Conservation (phyloP, 2,888 invertebrate genomes). For the Stratiomys singularior region DNA sequence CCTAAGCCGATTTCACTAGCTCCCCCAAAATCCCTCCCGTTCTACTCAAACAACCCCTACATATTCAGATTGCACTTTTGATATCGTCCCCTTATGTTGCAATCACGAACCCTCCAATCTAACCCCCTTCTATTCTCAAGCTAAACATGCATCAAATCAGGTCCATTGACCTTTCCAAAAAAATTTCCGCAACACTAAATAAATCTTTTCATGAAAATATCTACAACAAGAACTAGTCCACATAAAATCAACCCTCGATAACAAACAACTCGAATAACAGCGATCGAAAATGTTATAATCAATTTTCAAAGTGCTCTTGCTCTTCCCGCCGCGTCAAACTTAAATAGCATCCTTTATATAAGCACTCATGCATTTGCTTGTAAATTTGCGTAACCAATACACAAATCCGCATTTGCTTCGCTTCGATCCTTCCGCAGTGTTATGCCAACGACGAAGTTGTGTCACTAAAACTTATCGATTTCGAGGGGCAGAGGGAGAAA, state of each 20-base stretch:
- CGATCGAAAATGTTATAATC: background rate
- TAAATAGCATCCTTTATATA: background rate
- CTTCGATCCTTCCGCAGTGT: background rate
- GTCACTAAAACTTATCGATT: conserved; percentile 27
- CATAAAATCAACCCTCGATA: background rate
- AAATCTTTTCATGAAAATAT: background rate
- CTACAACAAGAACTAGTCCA: background rate
- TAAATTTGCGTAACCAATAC: background rate
- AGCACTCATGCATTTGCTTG: background rate
- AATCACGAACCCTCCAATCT: too few species aligned
- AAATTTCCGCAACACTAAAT: background rate
- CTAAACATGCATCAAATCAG: conserved; percentile 1
- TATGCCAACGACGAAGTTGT: background rate
- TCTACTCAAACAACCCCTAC: too few species aligned
- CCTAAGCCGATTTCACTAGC: too few species aligned
- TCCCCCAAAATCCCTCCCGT: too few species aligned
- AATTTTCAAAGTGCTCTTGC: background rate
- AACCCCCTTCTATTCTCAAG: background rate
- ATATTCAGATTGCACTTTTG: too few species aligned
- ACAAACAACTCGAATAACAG: background rate
- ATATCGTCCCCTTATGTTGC: too few species aligned
- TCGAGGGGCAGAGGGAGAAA: too few species aligned
- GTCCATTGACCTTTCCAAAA: conserved; percentile 21
- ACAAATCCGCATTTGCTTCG: background rate
- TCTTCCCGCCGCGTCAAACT: background rate